A percentile compares a stretch with the other conserved stretches of the same genome.
These are phyloP conservation scores for Bilobella aurantiaca DNA, from an alignment of 1,140 invertebrate genomes.

Conservation along the genomic window DNA sequence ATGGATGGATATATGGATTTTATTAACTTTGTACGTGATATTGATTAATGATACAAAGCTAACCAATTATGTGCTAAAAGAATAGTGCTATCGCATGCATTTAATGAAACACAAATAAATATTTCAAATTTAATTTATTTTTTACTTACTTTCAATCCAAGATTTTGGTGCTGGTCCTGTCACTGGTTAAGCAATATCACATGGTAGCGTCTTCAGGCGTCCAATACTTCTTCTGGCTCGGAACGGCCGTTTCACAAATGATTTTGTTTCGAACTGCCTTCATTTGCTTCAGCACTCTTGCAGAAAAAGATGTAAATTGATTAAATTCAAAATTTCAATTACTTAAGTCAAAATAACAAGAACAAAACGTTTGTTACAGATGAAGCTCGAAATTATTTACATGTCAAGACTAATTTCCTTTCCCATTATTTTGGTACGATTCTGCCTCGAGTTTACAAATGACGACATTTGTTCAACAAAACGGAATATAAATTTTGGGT, in stretches of 20 bases:
- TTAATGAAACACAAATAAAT: no score
- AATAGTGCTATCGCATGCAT: no score
- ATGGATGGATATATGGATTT: no score
- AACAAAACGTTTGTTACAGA: no score
- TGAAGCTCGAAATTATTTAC: background rate
- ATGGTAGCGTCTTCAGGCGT: constrained; percentile 76
- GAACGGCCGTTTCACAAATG: constrained; percentile 56
- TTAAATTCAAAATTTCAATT: background rate
- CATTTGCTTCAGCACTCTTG: background rate
- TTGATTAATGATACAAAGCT: no score
- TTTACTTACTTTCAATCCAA: background rate
- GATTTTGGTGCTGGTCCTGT: background rate
- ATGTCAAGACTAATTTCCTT: constrained; percentile 72
- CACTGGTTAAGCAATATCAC: constrained; percentile 35
- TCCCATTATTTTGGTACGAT: constrained; percentile 56
- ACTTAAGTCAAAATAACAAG: constrained; percentile 6
- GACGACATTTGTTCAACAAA: constrained; percentile 51
- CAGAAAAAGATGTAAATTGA: background rate
- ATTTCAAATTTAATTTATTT: no score
- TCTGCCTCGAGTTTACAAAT: constrained; percentile 69
- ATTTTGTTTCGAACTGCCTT: constrained; percentile 58
- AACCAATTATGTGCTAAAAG: no score
- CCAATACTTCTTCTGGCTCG: constrained; percentile 77
- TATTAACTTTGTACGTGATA: no score
- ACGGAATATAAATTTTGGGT: constrained; percentile 4